Evolutionary conservation across 2,888 invertebrate species (phyloP), one percentile per base, ranked within the genome.

Genomic region (Clanis bilineata): DNA sequence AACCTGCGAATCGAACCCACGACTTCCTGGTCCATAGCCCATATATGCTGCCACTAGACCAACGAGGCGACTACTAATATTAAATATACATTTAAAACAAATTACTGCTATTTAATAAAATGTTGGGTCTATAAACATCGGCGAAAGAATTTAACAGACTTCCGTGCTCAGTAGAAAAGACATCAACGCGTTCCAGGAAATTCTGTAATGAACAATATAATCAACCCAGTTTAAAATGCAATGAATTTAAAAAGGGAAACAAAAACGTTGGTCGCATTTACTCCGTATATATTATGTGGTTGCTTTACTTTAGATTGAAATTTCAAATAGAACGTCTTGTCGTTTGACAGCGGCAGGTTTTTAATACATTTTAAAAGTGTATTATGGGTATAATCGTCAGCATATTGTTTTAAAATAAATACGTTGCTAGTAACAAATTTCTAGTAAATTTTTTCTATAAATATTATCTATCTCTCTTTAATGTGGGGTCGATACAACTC

Each of bases 291-390:
- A 63, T 58, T 59, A 56, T 60, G 59, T 32, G 10, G 32, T 45
- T 56, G 55, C 44, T 62, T 44, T 18, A 59, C 55, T 60, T 66
- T 61, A 62, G 65, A 66, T 69, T 66, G 60, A 69, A 65, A 70
- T 67, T 72, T 66, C 57, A 62, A 63, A 67, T 64, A 63, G 51
- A 68, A 68, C 63, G 66, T 61, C 55, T 63, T 59, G 58, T 38
- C 51, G 65, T 62, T 62, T 64, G 65, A 65, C 67, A 62, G 64
- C 63, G 60, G 61, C 69, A 32, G 63, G 64, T 72, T 70, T 67
- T 67, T 64, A 64, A 65, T 64, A 25, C 55, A 44, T 58, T 43
- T 54, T 51, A 44, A 32, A 23, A 47, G 59, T 60, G 47, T 60
- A 59, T 61, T 56, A 59, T 62, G 58, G n/a, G 56, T 64, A 68